These are phyloP conservation scores for Pristionchus mayeri DNA, from an alignment of 2,888 invertebrate genomes.

Conservation along the genomic window DNA sequence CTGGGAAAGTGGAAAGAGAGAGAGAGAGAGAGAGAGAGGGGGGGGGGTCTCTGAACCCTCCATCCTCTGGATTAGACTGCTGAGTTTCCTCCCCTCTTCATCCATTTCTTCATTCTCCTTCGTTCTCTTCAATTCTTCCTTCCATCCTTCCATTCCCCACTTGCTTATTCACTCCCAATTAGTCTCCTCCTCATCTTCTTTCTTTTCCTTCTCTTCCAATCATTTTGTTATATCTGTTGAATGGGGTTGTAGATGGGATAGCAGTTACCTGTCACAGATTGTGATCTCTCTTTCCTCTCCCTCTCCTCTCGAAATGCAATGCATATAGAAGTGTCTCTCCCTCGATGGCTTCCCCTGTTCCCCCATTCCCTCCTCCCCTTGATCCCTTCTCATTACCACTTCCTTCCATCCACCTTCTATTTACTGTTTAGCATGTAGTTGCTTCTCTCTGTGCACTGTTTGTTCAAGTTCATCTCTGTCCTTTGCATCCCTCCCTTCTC, in stretches of 20 bases:
- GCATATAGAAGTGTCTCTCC: not conserved
- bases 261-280: conserved; percentile 7
- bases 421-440: conserved; percentile 35
- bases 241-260: not conserved
- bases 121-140: not conserved
- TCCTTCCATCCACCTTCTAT: conserved; percentile 8
- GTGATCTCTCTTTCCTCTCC: not conserved
- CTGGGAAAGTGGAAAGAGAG: no score
- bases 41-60: no score
- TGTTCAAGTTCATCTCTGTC: conserved; percentile 28
- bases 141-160: conserved; percentile 3
- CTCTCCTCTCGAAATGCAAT: not conserved
- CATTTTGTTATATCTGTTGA: not conserved
- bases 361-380: not conserved
- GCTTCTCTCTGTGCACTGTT: not conserved
- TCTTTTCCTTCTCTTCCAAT: not conserved
- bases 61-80: conserved; percentile 10
- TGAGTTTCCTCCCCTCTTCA: not conserved
- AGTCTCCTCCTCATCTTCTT: not conserved
- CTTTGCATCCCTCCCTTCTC: not conserved
- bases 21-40: no score
- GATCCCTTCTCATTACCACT: not conserved
- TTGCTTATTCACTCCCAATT: not conserved
- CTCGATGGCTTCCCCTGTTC: not conserved
- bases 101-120: not conserved